Percentiles rank a stretch among this genome's conserved stretches.
phyloP scores from a whole-genome alignment of 2,113 vertebrate species.

The Saccopteryx bilineata region DNA sequence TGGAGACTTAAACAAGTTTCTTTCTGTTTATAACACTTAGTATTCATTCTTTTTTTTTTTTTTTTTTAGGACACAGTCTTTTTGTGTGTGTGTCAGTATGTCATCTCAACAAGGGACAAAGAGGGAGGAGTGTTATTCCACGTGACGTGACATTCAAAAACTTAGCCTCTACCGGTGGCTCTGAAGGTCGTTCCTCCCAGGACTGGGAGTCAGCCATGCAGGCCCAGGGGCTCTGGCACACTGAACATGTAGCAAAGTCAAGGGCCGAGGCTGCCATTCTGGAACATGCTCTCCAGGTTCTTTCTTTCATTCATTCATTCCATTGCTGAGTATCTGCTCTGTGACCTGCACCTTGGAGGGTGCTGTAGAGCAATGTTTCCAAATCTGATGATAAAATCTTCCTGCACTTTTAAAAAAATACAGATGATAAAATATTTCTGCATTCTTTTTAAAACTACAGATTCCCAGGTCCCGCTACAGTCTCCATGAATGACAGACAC shows the following conservation, averaged over 20 bases:
- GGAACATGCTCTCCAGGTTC: neutral
- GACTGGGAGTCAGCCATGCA: neutral
- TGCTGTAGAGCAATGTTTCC: neutral
- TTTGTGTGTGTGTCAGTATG: neutral
- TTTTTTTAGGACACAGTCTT: constrained; percentile 38
- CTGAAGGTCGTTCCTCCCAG: neutral
- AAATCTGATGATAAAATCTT: neutral
- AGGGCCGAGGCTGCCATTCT: neutral
- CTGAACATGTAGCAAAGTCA: neutral
- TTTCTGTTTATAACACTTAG: constrained; percentile 54
- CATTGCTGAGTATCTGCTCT: neutral
- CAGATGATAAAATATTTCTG: neutral
- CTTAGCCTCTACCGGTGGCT: neutral
- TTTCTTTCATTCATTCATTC: neutral
- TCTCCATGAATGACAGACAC: constrained; percentile 16
- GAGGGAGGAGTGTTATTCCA: neutral
- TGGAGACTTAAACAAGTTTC: neutral
- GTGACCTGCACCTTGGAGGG: neutral
- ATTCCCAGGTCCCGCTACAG: neutral
- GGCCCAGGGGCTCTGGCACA: neutral
- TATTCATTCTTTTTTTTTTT: neutral
- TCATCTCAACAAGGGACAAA: neutral
- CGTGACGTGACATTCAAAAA: constrained; percentile 35
- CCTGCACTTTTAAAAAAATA: neutral
- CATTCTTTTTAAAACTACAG: constrained; percentile 5